Evolutionary conservation across 23 tunicate genomes (phyloP).

Genomic region (Phallusia fumigata): DNA sequence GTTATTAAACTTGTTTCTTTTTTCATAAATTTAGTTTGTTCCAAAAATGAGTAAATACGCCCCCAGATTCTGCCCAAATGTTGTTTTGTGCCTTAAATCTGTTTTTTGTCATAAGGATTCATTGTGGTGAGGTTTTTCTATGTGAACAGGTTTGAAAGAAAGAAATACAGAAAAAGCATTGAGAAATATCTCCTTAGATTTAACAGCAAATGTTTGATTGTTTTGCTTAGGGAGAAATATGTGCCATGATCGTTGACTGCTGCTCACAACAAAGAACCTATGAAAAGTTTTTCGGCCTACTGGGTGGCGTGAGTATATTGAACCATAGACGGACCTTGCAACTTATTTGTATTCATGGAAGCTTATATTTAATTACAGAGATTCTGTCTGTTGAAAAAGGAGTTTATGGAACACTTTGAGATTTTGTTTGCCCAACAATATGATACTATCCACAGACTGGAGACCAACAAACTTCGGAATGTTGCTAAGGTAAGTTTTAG

Average conservation of each 20-base stretch:
- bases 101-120: no score
- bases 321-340: no score
- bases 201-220: background rate
- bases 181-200: background rate
- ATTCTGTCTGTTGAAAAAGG: conserved; percentile 77
- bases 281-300: conserved; percentile 89
- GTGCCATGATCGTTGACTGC: conserved; percentile 93
- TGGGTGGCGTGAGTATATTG: conserved; percentile 70
- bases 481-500: conserved; percentile 75
- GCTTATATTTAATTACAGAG: conserved; percentile 47
- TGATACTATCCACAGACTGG: conserved; percentile 86
- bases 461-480: conserved; percentile 85
- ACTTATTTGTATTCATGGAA: no score
- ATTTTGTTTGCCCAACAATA: conserved; percentile 73
- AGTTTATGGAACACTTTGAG: conserved; percentile 93
- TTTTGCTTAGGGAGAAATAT: conserved; percentile 61
- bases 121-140: no score
- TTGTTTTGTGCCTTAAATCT: no score
- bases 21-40: no score
- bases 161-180: no score
- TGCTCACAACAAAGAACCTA: conserved; percentile 93
- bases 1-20: no score
- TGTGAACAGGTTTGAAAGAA: no score
- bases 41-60: no score
- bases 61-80: no score